Base-by-base conservation (phyloP, 1,140 invertebrate genomes). In the Microplitis mediator region DNA sequence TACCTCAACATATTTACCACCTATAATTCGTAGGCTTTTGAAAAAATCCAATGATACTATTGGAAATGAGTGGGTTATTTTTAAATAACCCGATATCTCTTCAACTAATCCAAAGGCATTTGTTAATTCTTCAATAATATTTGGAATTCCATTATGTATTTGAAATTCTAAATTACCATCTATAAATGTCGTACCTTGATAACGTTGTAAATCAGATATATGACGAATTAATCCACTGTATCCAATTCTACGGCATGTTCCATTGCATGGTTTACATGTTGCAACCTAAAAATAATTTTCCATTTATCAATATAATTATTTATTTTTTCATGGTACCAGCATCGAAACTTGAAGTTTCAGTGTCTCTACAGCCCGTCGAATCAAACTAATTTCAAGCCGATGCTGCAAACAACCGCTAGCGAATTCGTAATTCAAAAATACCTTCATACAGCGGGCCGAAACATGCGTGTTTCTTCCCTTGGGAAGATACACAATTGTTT, bases 31-130 rank as follows among this genome's bases (percentile, higher is more conserved):
- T 9, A 93, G 82, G 61, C 85, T 90, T 74, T 88, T 89, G 69
- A 93, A 88, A 81, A 93, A 92, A 67, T 88, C 80, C 4, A 93
- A 78, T 1, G 90, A 90, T 0, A 89, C 82, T 4, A 93, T 81
- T 0, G 90, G 87, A 76, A 88, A 89, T 5, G 91, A 91, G 39
- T 90, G 87, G 5, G 88, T 84, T n/a, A 93, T 83, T 75, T 90
- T 89, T 4, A 93, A 70, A 75, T 88, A 91, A 5, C 88, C 88
- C 4, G 84, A 86, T 23, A 93, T 90, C 76, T 91, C 90, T 73
- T 90, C 88, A 52, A 93, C 88, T 52, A 83, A 79, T 23, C 88
- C 87, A 45, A 93, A 84, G 71, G 88, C 90, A n/a, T 89, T 83
- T 63, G 89, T 89, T 45, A 93, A 80, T 77, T 91, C 90, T 69